Evolutionary conservation across 2,113 vertebrate genomes (phyloP), one percentile per base, ranked within the genome.

Genomic region (Upupa epops): DNA sequence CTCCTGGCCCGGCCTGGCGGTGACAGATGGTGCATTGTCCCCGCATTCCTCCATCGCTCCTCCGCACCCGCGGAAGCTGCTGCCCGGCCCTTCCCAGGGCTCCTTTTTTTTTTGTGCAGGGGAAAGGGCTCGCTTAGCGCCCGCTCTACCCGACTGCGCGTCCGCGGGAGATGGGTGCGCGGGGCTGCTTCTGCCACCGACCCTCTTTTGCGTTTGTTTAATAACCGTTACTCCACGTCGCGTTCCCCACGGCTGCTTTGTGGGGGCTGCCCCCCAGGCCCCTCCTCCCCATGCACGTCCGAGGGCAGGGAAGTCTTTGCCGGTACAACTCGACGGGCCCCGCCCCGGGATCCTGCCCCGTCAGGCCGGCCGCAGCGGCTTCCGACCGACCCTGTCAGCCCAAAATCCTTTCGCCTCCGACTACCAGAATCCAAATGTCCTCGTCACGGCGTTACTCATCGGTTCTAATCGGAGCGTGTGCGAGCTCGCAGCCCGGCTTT

Each of bases 1-100:
- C 94, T 93, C 72, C 91, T 66, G 90, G 83, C 83, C 88, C 86
- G 86, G 96, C 79, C 90, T 92, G 96, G 88, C 96, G 88, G 96
- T 95, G 96, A 91, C 97, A 96, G 96, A 95, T 93, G 95, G 95
- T 79, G 92, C 93, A 94, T 92, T 94, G 94, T 90, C 74, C 86
- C 81, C 78, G 90, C 96, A 96, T 97, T 96, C 95, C 95, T 97
- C 46, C 74, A 94, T 73, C 88, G 81, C n/a, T 60, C 65, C 74
- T 89, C 77, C 83, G 83, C 88, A 79, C 56, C 21, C 24, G 91
- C 93, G 91, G 77, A 93, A 89, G 11, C 22, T 24, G 36, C 34
- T 18, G 48, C 63, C 10, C 46, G 25, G 51, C 40, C n/a, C 20
- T n/a, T 31, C 37, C 40, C 3, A 17, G 5, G 24, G 40, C 40